Evolutionary conservation across 37 sponge, comb jelly and placozoan species (phyloP).

Genomic region (Spongia lamella): DNA sequence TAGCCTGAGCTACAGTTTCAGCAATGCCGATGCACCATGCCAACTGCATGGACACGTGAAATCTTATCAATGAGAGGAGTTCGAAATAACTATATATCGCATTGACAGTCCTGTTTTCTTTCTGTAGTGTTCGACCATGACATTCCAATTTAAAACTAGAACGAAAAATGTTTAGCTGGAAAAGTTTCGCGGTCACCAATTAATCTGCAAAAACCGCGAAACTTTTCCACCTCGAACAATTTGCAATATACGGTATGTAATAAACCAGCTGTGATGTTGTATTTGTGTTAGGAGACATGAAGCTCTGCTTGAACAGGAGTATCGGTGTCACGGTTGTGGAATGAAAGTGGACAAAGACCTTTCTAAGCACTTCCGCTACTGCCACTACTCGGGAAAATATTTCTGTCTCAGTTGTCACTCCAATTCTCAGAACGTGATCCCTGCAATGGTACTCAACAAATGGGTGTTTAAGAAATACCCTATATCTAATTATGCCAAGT

Average conservation of each 20-base stretch:
- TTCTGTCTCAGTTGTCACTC: slow-evolving; percentile 95
- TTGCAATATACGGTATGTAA: not conserved
- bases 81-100: too few relatives aligned
- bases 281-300: slow-evolving; percentile 38
- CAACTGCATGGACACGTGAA: too few relatives aligned
- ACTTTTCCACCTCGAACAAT: too few relatives aligned
- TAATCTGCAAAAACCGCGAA: too few relatives aligned
- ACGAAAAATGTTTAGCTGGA: too few relatives aligned
- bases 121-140: too few relatives aligned
- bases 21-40: too few relatives aligned
- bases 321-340: slow-evolving; percentile 97
- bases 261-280: not conserved
- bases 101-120: too few relatives aligned
- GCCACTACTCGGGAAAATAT: slow-evolving; percentile 94
- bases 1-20: too few relatives aligned
- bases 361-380: slow-evolving; percentile 82
- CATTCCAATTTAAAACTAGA: too few relatives aligned
- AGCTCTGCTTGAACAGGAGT: slow-evolving; percentile 66
- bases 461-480: slow-evolving; percentile 87
- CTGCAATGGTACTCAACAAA: slow-evolving; percentile 77
- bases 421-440: slow-evolving; percentile 60
- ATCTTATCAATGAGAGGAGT: too few relatives aligned
- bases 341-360: slow-evolving; percentile 77
- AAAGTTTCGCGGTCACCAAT: too few relatives aligned
- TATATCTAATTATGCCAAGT: slow-evolving; percentile 87